Evolutionary conservation across 2,888 invertebrate genomes (phyloP).

Genomic region (Synanthedon vespiformis): DNA sequence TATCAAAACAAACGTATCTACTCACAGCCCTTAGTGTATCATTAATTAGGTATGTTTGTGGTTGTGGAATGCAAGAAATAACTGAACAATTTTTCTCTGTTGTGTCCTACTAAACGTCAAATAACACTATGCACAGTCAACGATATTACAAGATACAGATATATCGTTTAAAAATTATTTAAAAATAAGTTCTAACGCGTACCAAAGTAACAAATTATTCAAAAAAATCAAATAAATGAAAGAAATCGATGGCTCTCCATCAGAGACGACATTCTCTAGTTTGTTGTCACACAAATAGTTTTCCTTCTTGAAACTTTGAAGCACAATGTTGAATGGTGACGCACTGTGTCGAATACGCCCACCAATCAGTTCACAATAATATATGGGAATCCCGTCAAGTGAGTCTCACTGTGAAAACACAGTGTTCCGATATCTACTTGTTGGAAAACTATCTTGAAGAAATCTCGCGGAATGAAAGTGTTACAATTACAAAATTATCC

Average conservation of each 20-base stretch:
- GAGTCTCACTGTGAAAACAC: too few relatives aligned
- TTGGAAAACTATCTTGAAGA: too few relatives aligned
- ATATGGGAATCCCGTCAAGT: too few relatives aligned
- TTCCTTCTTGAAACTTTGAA: background rate
- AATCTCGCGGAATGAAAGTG: too few relatives aligned
- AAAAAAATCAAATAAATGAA: constrained; percentile 24
- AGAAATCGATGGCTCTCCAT: constrained; percentile 43
- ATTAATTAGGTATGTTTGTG: constrained; percentile 8
- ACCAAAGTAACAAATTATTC: constrained; percentile 35
- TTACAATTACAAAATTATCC: too few relatives aligned
- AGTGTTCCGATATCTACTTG: too few relatives aligned
- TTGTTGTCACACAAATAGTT: constrained; percentile 8
- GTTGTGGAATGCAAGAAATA: constrained; percentile 9
- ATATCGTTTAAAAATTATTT: constrained; percentile 6
- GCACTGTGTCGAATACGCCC: background rate
- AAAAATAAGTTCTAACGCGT: constrained; percentile 9
- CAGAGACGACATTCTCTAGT: constrained; percentile 33
- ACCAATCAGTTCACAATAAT: too few relatives aligned
- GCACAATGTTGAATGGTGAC: background rate
- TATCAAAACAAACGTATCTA: constrained; percentile 8
- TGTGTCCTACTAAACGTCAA: constrained; percentile 4
- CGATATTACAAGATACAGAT: constrained; percentile 7
- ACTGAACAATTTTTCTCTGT: constrained; percentile 3
- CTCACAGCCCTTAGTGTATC: constrained; percentile 17
- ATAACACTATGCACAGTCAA: constrained; percentile 5